Conservation (phyloP, 2,113 vertebrate species). For the Plestiodon gilberti region DNA sequence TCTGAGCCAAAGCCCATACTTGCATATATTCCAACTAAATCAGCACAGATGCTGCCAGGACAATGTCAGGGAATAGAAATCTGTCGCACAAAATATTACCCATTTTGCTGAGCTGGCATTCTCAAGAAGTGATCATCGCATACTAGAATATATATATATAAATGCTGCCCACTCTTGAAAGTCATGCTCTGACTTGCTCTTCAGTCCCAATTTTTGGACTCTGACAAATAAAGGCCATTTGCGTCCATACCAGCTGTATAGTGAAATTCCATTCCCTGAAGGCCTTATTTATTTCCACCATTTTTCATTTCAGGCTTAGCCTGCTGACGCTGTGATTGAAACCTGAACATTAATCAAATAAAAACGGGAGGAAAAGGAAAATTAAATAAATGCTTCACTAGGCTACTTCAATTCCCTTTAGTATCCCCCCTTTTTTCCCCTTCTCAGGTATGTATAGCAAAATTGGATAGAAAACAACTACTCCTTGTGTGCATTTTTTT, state of each 20-base stretch:
- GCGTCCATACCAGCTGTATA: conserved; percentile 28
- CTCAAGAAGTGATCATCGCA: neutral
- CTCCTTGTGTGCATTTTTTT: neutral
- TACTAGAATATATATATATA: neutral
- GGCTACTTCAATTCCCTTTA: neutral
- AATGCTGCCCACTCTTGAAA: neutral
- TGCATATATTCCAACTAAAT: neutral
- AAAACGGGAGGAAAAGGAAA: conserved; percentile 9
- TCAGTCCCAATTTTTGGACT: conserved; percentile 11
- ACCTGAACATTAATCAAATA: conserved; percentile 34
- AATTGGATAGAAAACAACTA: conserved; percentile 11
- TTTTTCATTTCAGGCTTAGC: conserved; percentile 35
- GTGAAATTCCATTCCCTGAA: conserved; percentile 65
- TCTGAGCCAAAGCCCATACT: neutral
- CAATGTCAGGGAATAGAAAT: neutral
- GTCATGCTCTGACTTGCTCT: neutral
- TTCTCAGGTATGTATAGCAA: conserved; percentile 1
- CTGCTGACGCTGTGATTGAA: conserved; percentile 9
- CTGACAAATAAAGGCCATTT: conserved; percentile 40
- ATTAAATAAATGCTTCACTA: conserved; percentile 21
- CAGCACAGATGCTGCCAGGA: neutral
- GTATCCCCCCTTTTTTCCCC: neutral
- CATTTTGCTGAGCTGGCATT: neutral
- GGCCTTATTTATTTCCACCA: conserved; percentile 66
- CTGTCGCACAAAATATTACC: neutral